These are phyloP conservation scores for Dioctria linearis DNA, from an alignment of 2,888 invertebrate genomes.

Conservation along the genomic window DNA sequence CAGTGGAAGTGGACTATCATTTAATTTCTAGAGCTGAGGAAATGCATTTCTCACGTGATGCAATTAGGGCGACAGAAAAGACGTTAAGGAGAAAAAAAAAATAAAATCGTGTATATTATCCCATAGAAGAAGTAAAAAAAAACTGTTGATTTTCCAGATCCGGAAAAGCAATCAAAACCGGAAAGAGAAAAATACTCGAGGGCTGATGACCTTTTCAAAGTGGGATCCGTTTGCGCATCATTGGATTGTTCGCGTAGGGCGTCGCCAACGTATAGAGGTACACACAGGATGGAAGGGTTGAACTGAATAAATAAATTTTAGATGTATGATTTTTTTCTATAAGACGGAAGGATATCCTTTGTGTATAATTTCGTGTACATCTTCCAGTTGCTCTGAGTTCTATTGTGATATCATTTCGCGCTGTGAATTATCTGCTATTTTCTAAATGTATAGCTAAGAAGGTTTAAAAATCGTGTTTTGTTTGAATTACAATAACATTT, in stretches of 20 bases:
- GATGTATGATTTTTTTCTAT: neutral
- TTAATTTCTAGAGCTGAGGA: conserved; percentile 21
- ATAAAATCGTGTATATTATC: neutral
- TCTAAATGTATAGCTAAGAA: too few species aligned
- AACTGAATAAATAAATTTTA: neutral
- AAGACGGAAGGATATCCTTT: conserved; percentile 49
- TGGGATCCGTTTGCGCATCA: neutral
- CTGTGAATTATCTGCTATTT: too few species aligned
- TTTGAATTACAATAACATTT: too few species aligned
- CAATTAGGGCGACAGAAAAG: conserved; percentile 36
- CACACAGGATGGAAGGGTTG: conserved; percentile 5
- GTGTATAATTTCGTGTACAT: neutral
- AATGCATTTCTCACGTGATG: conserved; percentile 51
- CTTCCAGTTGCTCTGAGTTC: too few species aligned
- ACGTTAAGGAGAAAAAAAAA: conserved; percentile 5
- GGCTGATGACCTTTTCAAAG: conserved; percentile 20
- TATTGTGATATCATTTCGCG: too few species aligned
- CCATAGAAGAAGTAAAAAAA: neutral
- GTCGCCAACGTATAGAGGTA: neutral
- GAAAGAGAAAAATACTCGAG: conserved; percentile 34
- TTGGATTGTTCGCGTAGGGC: neutral
- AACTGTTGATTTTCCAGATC: conserved; percentile 36
- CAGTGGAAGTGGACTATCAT: conserved; percentile 25
- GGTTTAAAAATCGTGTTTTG: too few species aligned
- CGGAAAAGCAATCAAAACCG: conserved; percentile 48